Base-by-base conservation (phyloP, 2,888 invertebrate genomes). In the Mythimna loreyi region DNA sequence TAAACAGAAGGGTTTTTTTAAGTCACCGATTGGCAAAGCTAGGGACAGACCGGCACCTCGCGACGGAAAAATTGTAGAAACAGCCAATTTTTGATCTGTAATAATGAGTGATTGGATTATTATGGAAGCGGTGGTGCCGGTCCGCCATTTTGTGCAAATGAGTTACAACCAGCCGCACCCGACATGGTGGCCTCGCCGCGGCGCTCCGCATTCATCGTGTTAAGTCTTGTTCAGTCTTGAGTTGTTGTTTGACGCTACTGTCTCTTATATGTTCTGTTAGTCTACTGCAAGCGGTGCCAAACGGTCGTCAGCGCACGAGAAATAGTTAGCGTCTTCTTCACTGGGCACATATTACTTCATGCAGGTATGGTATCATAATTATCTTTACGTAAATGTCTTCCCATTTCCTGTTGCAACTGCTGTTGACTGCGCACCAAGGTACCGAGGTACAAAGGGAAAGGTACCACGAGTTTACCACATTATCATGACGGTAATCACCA, bases 231-330 rank as follows among this genome's bases (percentile, higher is more conserved):
- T 13, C 6, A 21, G 53, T 21, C 53, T 13, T 33, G 55, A 55
- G 21, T 33, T 13, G 6, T 59, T 77, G 67, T 40, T 40, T 40
- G 40, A 40, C 40, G 40, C 40, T 76, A 65, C 66, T 64, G 56
- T 58, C 75, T 72, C 81, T 78, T 68, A 81, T 72, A 79, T 77
- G 72, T 80, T 75, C 80, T 70, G 77, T 66, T 78, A 78, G 79
- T 62, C 21, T 50, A 21, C 55, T 78, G 81, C 77, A 75, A 80
- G 49, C 64, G 80, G 28, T 80, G 77, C 75, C 23, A 13, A 16
- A 58, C 0, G 75, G 65, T 59, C 19, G 11, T 49, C 58, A 28
- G 43, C 25, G 36, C 52, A 6, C 23, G 9, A 16, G 40, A n/a
- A n/a, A 30, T 77, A 40, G 11, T 59, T 1, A 7, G 0, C 11